These are phyloP conservation scores for Teinopalpus imperialis DNA, from an alignment of 2,888 invertebrate genomes.

Conservation along the genomic window DNA sequence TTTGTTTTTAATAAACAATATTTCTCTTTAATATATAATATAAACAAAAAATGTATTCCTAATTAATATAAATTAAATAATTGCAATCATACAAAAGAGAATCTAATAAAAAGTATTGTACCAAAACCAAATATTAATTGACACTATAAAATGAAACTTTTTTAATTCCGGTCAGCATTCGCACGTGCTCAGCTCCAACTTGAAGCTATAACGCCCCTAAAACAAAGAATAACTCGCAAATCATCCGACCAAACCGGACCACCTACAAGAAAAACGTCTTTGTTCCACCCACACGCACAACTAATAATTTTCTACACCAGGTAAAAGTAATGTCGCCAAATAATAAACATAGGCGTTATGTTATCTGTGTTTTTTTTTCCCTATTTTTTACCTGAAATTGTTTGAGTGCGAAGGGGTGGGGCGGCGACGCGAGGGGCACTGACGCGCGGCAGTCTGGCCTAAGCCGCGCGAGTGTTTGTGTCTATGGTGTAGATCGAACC, in stretches of 20 bases:
- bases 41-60: too few species aligned
- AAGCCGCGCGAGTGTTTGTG: constrained; percentile 52
- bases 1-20: too few species aligned
- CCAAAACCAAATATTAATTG: too few species aligned
- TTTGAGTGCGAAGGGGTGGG: constrained; percentile 48
- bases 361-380: constrained; percentile 42
- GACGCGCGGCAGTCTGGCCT: constrained; percentile 63
- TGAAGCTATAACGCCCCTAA: constrained; percentile 33
- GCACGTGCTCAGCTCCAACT: constrained; percentile 21
- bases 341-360: constrained; percentile 46
- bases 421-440: constrained; percentile 54
- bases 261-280: constrained; percentile 37
- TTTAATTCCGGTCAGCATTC: too few species aligned
- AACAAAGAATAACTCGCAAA: constrained; percentile 35
- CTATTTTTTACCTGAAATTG: constrained; percentile 64
- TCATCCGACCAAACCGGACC: constrained; percentile 34
- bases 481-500: constrained; percentile 33
- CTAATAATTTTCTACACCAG: constrained; percentile 36
- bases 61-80: too few species aligned
- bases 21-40: too few species aligned
- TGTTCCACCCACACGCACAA: constrained; percentile 35
- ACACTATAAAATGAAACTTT: too few species aligned
- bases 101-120: too few species aligned
- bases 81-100: too few species aligned
- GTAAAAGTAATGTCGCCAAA: constrained; percentile 45